These are phyloP conservation scores for Halichoeres trimaculatus DNA, from an alignment of 2,113 vertebrate genomes.

Conservation along the genomic window DNA sequence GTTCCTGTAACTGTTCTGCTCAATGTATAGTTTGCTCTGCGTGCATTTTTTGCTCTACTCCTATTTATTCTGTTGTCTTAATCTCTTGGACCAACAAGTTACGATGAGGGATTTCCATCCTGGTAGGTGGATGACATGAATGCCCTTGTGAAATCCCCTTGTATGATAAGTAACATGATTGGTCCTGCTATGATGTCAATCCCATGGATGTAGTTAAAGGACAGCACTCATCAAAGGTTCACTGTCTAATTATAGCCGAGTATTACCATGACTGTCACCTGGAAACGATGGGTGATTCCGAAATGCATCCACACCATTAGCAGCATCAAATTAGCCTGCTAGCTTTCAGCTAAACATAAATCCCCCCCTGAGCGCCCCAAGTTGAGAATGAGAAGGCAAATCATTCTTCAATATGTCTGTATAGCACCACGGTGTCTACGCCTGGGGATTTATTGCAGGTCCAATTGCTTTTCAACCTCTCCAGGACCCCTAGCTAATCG, in stretches of 20 bases:
- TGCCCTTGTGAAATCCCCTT: slow-evolving; percentile 59
- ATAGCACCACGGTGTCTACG: slow-evolving; percentile 21
- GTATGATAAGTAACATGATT: slow-evolving; percentile 49
- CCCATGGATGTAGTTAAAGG: slow-evolving; percentile 56
- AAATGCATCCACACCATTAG: slow-evolving; percentile 54
- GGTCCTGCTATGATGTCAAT: slow-evolving; percentile 43
- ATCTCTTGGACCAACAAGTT: slow-evolving; percentile 4
- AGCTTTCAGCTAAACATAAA: slow-evolving; percentile 65
- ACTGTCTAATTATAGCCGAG: slow-evolving; percentile 71
- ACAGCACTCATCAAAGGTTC: slow-evolving; percentile 63
- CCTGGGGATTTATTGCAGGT: slow-evolving; percentile 42
- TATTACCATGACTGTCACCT: slow-evolving; percentile 64
- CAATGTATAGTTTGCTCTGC: background rate
- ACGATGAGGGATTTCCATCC: slow-evolving; percentile 38
- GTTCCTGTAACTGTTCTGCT: slow-evolving; percentile 51
- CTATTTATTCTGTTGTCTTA: background rate
- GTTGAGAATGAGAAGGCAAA: slow-evolving; percentile 39
- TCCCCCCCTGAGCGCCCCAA: slow-evolving; percentile 31
- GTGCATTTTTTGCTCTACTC: background rate
- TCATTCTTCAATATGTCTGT: slow-evolving; percentile 53
- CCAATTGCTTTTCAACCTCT: slow-evolving; percentile 48
- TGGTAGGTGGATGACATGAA: slow-evolving; percentile 33
- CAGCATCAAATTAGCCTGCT: slow-evolving; percentile 59
- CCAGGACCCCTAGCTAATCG: slow-evolving; percentile 53
- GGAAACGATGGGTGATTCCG: slow-evolving; percentile 65